Conservation (phyloP, 2,888 invertebrate species). For the Nymphalis polychloros region DNA sequence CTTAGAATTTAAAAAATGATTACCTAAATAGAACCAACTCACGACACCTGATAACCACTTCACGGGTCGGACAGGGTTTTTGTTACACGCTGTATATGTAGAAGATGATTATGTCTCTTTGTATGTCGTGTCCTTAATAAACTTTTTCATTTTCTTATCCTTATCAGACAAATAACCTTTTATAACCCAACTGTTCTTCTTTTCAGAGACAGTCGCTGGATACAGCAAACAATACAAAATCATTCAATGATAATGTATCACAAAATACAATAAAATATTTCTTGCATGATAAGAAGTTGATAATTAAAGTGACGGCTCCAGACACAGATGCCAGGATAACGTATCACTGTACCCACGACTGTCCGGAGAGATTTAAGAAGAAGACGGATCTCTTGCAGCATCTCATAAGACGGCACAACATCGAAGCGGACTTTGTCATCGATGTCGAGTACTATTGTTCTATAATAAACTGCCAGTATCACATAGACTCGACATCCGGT, state of each 20-base stretch:
- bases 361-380: constrained; percentile 53
- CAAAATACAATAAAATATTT: constrained; percentile 47
- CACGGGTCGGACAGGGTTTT: too few species aligned
- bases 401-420: constrained; percentile 78
- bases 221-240: background rate
- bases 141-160: too few species aligned
- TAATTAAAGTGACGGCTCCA: constrained; percentile 54
- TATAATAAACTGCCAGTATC: constrained; percentile 76
- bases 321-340: constrained; percentile 51
- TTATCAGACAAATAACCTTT: too few species aligned
- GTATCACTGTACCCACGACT: constrained; percentile 58
- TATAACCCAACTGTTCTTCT: too few species aligned
- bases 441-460: constrained; percentile 82
- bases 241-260: constrained; percentile 2
- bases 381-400: constrained; percentile 70
- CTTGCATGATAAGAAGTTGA: constrained; percentile 48
- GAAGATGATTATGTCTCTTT: too few species aligned
- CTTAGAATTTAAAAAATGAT: too few species aligned
- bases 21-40: too few species aligned
- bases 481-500: constrained; percentile 55
- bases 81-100: too few species aligned
- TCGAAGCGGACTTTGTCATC: constrained; percentile 47
- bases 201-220: constrained; percentile 44
- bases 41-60: too few species aligned
- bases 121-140: too few species aligned